Evolutionary conservation across 2,113 vertebrate species (phyloP).

Genomic region (Hippocampus abdominalis): DNA sequence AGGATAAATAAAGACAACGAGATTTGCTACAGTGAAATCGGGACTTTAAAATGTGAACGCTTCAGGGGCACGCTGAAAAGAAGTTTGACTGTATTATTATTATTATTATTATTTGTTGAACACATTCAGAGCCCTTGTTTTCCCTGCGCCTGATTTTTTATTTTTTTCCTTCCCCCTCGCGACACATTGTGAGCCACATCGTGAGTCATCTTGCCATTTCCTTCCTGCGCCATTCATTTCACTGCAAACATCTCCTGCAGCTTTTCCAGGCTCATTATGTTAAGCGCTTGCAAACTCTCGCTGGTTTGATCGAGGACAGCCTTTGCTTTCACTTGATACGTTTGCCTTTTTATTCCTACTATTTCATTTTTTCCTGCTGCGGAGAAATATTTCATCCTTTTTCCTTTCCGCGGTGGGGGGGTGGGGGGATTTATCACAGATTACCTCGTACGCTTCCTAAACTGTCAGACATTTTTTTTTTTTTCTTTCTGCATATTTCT

Average conservation of each 20-base stretch:
- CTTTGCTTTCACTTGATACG: constrained; percentile 9
- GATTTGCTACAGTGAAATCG: too few relatives aligned
- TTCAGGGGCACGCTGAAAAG: too few relatives aligned
- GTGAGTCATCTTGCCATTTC: constrained; percentile 6
- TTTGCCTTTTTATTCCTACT: constrained; percentile 19
- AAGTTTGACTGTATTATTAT: too few relatives aligned
- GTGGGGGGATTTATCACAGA: background rate
- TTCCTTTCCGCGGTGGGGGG: background rate
- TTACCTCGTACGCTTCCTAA: background rate
- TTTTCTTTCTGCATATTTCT: background rate
- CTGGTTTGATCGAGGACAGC: constrained; percentile 15
- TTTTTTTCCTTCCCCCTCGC: background rate
- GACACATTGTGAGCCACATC: constrained; percentile 14
- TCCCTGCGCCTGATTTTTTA: background rate
- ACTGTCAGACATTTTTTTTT: background rate
- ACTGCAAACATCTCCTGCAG: constrained; percentile 29
- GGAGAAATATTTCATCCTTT: constrained; percentile 3
- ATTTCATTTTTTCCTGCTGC: constrained; percentile 8
- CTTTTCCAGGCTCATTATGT: constrained; percentile 44
- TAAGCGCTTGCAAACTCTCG: constrained; percentile 13
- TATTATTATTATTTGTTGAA: constrained; percentile 1
- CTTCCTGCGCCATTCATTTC: constrained; percentile 16
- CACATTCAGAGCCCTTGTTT: background rate
- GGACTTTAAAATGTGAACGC: too few relatives aligned
- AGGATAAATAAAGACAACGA: too few relatives aligned